Evolutionary conservation across 2,888 invertebrate species (phyloP), one percentile per base, ranked within the genome.

Genomic region (Acanthococcus lagerstroemiae): DNA sequence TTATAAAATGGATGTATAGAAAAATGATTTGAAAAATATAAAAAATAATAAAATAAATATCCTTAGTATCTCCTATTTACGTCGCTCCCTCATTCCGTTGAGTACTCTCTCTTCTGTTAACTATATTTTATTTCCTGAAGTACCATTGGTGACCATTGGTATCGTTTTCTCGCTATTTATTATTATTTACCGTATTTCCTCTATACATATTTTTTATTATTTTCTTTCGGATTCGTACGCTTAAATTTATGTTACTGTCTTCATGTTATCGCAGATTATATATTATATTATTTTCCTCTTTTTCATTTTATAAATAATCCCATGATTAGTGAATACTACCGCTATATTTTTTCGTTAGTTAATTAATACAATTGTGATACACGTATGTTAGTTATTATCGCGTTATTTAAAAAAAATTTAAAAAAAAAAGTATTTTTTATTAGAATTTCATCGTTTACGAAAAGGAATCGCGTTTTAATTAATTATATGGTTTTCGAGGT

Each of bases 301-400:
- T 61, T 52, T 30, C 52, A 52, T 61, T 61, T 52, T 61, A 61
- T 61, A 27, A 52, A 61, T 21, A 9, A 50, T 50, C 48, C 50
- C 61, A 52, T 37, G 37, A 61, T 61, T 61, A 52, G 61, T 37
- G 61, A 61, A 52, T 61, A 58, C 45, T 61, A 50, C 52, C 48
- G 27, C 52, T 52, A 24, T 45, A 17, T 45, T 21, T 52, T 27
- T 50, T 60, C 60, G 27, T 60, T 61, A 60, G 48, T 60, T 60
- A 61, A 61, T 52, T 61, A 61, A 61, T 61, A 52, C 46, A 61
- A 61, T 61, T 61, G 61, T 61, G 61, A 61, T 61, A 61, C 50
- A 61, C 52, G 50, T 61, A 52, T 61, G 27, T 37, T 52, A 61
- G 44, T 58, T 45, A 45, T 58, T 58, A 48, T 58, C 57, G 57